phyloP scores from a whole-genome alignment of 1,140 invertebrate species.

The Drosophila albomicans region DNA sequence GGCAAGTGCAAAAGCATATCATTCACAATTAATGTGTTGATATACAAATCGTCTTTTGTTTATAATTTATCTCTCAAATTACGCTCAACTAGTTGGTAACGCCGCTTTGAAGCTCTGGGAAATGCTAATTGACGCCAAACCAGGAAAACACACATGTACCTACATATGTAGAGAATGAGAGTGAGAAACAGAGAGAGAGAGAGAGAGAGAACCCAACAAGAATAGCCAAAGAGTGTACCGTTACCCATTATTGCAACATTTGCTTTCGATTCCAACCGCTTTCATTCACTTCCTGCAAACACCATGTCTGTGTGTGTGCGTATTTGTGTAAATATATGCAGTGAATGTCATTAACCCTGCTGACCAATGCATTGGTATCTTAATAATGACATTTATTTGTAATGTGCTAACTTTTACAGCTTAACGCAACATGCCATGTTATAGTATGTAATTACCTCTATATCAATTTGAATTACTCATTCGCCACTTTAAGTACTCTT shows the following conservation, averaged over 20 bases:
- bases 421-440: conserved; percentile 7
- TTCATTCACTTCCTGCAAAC: conserved; percentile 6
- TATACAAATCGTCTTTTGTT: conserved; percentile 67
- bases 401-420: conserved; percentile 44
- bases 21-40: conserved; percentile 75
- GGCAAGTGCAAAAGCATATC: conserved; percentile 53
- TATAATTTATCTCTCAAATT: conserved; percentile 47
- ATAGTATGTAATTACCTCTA: background rate
- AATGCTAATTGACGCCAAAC: conserved; percentile 26
- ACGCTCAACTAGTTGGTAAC: conserved; percentile 27
- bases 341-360: conserved; percentile 49
- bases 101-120: conserved; percentile 29
- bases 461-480: background rate
- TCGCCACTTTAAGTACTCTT: background rate
- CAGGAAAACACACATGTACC: conserved; percentile 7
- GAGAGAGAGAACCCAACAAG: background rate
- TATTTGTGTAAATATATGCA: background rate
- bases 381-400: conserved; percentile 71
- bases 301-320: background rate
- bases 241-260: conserved; percentile 22
- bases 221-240: conserved; percentile 14
- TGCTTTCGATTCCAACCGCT: conserved; percentile 16
- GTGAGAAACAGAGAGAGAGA: background rate
- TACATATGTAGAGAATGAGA: background rate
- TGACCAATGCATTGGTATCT: conserved; percentile 48